Conservation (phyloP, 1,140 invertebrate species). For the Eubasilissa regina region DNA sequence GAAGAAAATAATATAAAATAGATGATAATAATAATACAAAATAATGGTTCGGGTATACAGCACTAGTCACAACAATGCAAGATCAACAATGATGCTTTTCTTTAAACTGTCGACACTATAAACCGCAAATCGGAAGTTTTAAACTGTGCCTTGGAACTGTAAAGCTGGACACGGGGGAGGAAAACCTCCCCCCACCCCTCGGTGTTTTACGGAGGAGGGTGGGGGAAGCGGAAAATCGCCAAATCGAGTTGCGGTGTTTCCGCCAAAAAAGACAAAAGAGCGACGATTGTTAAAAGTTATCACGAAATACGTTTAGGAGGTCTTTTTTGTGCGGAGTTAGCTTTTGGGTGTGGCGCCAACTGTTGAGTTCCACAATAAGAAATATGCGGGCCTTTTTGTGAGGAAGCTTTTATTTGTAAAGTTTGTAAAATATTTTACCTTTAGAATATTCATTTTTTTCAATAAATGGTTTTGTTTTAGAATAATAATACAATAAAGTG, state of each 20-base stretch:
- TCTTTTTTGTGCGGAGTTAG: conserved; percentile 35
- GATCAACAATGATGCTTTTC: conserved; percentile 4
- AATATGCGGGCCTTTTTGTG: background rate
- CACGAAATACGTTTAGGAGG: conserved; percentile 22
- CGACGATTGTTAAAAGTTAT: conserved; percentile 41
- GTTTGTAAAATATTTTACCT: background rate
- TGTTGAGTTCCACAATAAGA: conserved; percentile 29
- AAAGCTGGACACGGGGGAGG: conserved; percentile 44
- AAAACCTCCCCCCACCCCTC: background rate
- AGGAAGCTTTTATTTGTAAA: background rate
- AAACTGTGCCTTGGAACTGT: conserved; percentile 57
- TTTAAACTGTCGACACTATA: conserved; percentile 56
- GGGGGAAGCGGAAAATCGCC: conserved; percentile 50
- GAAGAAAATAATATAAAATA: no score
- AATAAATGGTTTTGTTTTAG: no score
- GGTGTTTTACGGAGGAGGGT: no score
- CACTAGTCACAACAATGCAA: no score
- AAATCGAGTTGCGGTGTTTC: conserved; percentile 60
- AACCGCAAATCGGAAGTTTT: conserved; percentile 60
- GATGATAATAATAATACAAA: no score
- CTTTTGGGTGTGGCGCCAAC: conserved; percentile 38
- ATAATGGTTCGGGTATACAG: no score
- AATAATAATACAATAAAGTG: no score
- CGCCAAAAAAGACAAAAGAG: conserved; percentile 52
- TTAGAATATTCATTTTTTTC: background rate